A percentile compares a stretch with the other conserved stretches of the same genome.
These are phyloP conservation scores for Microcebus ravelobensis DNA, from an alignment of 2,113 vertebrate genomes.

Conservation along the genomic window DNA sequence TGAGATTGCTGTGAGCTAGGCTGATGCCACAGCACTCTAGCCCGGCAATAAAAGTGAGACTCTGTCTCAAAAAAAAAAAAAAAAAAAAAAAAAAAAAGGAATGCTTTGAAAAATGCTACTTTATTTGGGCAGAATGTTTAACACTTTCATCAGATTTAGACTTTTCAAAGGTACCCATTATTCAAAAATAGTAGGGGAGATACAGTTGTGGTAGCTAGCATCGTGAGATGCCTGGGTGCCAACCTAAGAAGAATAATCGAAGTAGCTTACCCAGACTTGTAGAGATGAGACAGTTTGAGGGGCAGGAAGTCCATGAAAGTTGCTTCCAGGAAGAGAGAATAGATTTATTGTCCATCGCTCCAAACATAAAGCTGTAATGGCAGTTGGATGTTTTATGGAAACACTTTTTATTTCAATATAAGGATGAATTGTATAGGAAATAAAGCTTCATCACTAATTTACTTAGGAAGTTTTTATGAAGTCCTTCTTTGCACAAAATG, in stretches of 20 bases:
- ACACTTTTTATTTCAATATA: not conserved
- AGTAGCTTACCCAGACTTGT: not conserved
- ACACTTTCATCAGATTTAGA: constrained; percentile 15
- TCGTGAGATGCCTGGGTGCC: not conserved
- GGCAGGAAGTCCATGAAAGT: not conserved
- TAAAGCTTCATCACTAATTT: not conserved
- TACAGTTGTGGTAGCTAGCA: not conserved
- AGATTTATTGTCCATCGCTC: not conserved
- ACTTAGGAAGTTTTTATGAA: not conserved
- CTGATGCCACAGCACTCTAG: too few species aligned
- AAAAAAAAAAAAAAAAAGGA: not conserved
- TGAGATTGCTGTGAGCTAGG: too few species aligned
- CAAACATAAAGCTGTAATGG: not conserved
- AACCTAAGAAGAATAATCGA: not conserved
- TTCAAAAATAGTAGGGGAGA: not conserved
- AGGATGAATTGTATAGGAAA: not conserved
- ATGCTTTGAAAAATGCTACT: not conserved
- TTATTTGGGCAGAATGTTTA: not conserved
- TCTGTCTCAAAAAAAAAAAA: too few species aligned
- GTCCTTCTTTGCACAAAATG: not conserved
- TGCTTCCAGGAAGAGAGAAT: not conserved
- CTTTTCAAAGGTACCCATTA: not conserved
- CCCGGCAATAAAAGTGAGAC: too few species aligned
- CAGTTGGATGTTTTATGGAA: not conserved
- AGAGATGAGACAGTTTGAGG: not conserved